Percentiles rank a stretch among this genome's conserved stretches.
Evolutionary conservation across 2,888 invertebrate species (phyloP).

Genomic region (Drymonia ruficornis): DNA sequence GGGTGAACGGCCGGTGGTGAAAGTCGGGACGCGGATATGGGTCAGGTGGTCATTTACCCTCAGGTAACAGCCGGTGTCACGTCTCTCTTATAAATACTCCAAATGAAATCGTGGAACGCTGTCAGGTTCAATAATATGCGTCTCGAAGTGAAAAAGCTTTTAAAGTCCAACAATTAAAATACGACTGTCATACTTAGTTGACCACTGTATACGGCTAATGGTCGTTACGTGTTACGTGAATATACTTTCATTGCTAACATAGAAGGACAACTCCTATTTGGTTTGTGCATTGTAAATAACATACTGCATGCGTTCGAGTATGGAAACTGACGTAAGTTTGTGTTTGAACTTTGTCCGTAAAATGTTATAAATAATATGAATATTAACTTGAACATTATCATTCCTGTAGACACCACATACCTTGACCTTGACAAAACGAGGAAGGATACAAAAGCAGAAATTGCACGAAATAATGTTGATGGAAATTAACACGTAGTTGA

Average conservation of each 20-base stretch:
- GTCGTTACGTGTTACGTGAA: conserved; percentile 6
- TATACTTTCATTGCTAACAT: conserved; percentile 5
- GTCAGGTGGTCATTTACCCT: conserved; percentile 83
- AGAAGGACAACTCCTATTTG: conserved; percentile 17
- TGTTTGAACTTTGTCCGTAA: background rate
- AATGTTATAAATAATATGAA: too few relatives aligned
- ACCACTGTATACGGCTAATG: conserved; percentile 15
- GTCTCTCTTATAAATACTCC: conserved; percentile 48
- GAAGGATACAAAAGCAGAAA: too few relatives aligned
- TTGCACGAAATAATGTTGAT: too few relatives aligned
- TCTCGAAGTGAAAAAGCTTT: conserved; percentile 23
- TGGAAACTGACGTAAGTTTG: conserved; percentile 6
- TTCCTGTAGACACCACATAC: too few relatives aligned
- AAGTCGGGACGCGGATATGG: conserved; percentile 77
- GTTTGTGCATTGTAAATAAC: conserved; percentile 8
- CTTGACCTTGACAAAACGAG: too few relatives aligned
- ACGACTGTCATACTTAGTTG: conserved; percentile 22
- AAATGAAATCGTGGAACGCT: conserved; percentile 45
- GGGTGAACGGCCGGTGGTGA: conserved; percentile 80
- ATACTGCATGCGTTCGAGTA: conserved; percentile 4
- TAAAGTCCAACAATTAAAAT: conserved; percentile 7
- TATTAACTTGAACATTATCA: too few relatives aligned
- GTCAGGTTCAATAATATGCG: conserved; percentile 44
- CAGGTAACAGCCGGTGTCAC: conserved; percentile 62
- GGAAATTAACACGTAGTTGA: too few relatives aligned